Conservation (phyloP, 1,140 invertebrate genomes). For the Plutomurus gul region DNA sequence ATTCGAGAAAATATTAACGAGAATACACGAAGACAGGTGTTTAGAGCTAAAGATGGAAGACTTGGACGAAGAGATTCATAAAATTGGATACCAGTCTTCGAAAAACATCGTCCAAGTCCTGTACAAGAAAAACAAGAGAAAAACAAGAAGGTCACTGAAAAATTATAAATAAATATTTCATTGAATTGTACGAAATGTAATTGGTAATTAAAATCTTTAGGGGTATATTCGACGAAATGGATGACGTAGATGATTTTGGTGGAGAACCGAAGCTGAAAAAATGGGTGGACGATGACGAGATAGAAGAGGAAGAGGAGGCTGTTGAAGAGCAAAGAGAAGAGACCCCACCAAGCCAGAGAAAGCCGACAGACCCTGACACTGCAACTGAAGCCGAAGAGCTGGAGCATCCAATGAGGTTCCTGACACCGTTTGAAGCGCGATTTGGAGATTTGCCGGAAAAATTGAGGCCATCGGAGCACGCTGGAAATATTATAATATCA, state of each 20-base stretch:
- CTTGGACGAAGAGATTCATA: conserved; percentile 33
- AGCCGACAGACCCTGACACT: neutral
- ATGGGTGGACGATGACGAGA: neutral
- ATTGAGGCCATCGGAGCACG: neutral
- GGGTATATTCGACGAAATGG: neutral
- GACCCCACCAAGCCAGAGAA: no score
- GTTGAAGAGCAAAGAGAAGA: neutral
- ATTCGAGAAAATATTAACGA: neutral
- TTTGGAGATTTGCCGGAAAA: neutral
- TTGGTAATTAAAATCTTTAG: neutral
- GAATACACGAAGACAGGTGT: neutral
- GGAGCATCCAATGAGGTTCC: neutral
- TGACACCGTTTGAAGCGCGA: neutral
- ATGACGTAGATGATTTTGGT: neutral
- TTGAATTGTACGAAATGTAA: neutral
- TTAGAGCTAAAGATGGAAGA: conserved; percentile 33
- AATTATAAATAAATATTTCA: neutral
- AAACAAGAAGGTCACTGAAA: neutral
- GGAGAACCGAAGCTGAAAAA: neutral
- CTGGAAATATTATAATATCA: neutral
- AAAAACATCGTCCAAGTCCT: conserved; percentile 19
- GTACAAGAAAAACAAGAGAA: neutral
- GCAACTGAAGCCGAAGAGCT: neutral
- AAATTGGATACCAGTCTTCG: conserved; percentile 20
- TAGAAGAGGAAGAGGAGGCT: neutral